Evolutionary conservation across 2,797 vertebrate species (phyloP).

Genomic region (Halcyon smyrnensis): DNA sequence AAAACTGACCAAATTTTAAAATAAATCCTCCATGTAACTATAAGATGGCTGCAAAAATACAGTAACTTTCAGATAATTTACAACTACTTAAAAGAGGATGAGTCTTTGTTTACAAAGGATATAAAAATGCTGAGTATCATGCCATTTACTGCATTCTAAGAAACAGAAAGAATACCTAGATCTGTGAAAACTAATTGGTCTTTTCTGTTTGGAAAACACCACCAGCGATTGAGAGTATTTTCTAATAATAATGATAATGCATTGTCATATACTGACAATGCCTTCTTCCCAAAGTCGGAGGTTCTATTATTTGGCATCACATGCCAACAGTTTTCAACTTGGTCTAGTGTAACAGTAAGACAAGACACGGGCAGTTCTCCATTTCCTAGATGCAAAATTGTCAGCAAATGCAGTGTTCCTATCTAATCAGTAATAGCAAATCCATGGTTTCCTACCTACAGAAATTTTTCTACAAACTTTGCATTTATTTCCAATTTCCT

Average conservation of each 20-base stretch:
- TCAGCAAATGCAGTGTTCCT: neutral
- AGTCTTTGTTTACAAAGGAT: neutral
- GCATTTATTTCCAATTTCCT: neutral
- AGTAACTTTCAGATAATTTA: neutral
- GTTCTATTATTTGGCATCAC: neutral
- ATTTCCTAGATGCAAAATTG: neutral
- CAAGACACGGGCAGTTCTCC: neutral
- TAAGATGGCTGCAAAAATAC: neutral
- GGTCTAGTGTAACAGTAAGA: too few relatives aligned
- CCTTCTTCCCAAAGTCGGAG: neutral
- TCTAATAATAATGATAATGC: neutral
- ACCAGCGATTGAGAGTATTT: neutral
- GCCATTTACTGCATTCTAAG: neutral
- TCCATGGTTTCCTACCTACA: neutral
- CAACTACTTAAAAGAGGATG: neutral
- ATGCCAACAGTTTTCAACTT: neutral
- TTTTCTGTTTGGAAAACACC: neutral
- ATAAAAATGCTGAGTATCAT: neutral
- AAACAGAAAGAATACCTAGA: neutral
- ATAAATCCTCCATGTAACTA: neutral
- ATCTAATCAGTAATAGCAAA: neutral
- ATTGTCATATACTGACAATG: neutral
- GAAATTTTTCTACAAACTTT: neutral
- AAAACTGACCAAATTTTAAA: neutral
- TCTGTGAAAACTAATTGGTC: neutral